These are phyloP conservation scores for Chaetodon auriga DNA, from an alignment of 2,113 vertebrate genomes.

Conservation along the genomic window DNA sequence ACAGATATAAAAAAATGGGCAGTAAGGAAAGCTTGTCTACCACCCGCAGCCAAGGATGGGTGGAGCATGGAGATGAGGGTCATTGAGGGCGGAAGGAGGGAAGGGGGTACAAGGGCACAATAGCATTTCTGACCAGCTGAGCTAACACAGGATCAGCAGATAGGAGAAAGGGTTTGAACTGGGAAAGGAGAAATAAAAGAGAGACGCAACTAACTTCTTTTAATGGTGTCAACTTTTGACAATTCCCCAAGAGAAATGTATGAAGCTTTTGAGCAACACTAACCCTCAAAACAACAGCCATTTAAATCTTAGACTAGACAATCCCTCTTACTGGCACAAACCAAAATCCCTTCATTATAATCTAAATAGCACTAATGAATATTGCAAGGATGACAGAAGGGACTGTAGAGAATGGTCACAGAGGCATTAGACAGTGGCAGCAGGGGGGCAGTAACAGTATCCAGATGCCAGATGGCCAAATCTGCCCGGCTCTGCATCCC, in stretches of 20 bases:
- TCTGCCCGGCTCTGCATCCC: conserved; percentile 20
- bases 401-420: conserved; percentile 27
- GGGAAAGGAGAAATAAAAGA: not conserved
- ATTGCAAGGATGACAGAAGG: conserved; percentile 61
- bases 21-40: conserved; percentile 23
- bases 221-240: not conserved
- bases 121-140: conserved; percentile 45
- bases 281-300: conserved; percentile 28
- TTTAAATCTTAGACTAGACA: conserved; percentile 31
- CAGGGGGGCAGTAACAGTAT: conserved; percentile 57
- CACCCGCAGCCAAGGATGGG: conserved; percentile 14
- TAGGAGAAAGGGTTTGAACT: not conserved
- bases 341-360: conserved; percentile 52
- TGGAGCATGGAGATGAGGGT: conserved; percentile 31
- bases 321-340: conserved; percentile 27
- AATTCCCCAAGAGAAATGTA: not conserved
- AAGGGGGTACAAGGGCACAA: conserved; percentile 17
- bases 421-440: conserved; percentile 47
- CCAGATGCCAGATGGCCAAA: conserved; percentile 63
- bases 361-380: conserved; percentile 55
- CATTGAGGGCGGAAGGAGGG: conserved; percentile 20
- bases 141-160: conserved; percentile 33
- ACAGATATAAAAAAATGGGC: conserved; percentile 6
- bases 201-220: not conserved
- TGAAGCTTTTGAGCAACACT: conserved; percentile 3